Evolutionary conservation across 1,140 invertebrate species (phyloP).

Genomic region (Hylyphantes graminicola): DNA sequence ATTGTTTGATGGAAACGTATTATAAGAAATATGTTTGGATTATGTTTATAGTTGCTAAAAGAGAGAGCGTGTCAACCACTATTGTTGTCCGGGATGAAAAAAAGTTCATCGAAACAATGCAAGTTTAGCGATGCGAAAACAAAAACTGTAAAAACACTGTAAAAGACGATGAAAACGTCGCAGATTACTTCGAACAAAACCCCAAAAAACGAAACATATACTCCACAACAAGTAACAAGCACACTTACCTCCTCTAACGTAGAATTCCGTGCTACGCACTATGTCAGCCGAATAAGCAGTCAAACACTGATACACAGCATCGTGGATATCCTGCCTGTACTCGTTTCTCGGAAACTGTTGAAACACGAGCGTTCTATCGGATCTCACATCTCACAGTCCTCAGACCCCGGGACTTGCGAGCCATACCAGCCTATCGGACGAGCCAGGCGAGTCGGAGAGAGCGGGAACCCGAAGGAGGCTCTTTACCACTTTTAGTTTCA

Average conservation of each 20-base stretch:
- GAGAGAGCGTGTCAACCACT: no score
- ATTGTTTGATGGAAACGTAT: no score
- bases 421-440: constrained; percentile 72
- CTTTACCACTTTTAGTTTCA: no score
- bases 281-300: constrained; percentile 80
- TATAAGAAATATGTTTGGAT: no score
- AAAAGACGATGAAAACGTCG: no score
- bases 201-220: no score
- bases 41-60: no score
- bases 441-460: constrained; percentile 88
- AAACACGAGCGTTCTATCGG: constrained; percentile 67
- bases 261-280: constrained; percentile 82
- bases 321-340: constrained; percentile 73
- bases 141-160: no score
- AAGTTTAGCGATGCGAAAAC: no score
- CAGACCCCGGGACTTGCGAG: constrained; percentile 76
- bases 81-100: no score
- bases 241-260: constrained; percentile 82
- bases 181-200: no score
- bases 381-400: constrained; percentile 74
- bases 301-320: constrained; percentile 73
- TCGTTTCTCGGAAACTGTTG: constrained; percentile 64
- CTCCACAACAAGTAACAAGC: not conserved
- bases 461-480: constrained; percentile 85
- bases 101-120: no score